These are phyloP conservation scores for Tachysurus fulvidraco DNA, from an alignment of 2,113 vertebrate genomes.

Conservation along the genomic window DNA sequence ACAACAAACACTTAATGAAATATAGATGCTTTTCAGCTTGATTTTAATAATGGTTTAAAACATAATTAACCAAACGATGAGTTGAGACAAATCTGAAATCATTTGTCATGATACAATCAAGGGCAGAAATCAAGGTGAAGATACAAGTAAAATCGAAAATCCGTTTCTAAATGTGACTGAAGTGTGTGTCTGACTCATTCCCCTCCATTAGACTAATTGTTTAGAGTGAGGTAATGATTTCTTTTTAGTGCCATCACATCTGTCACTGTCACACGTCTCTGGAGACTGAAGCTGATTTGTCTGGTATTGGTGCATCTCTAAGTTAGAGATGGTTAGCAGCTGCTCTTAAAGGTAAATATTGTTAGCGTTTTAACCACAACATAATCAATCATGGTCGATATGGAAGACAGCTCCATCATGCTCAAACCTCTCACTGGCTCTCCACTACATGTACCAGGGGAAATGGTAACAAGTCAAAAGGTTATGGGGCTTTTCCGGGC, in stretches of 20 bases:
- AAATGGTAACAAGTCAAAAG: conserved; percentile 14
- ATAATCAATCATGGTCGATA: conserved; percentile 23
- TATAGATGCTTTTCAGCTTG: not conserved
- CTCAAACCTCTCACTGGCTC: not conserved
- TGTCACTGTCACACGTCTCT: conserved; percentile 34
- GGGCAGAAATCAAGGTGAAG: not conserved
- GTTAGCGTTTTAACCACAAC: conserved; percentile 25
- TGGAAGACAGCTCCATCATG: conserved; percentile 19
- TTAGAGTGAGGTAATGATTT: conserved; percentile 34
- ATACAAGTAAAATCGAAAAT: not conserved
- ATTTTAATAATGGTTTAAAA: not conserved
- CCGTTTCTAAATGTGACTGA: not conserved
- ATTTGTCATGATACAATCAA: no score
- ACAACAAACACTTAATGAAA: not conserved
- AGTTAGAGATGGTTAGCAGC: conserved; percentile 24
- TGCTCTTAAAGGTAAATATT: conserved; percentile 22
- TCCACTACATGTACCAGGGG: not conserved
- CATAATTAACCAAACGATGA: not conserved
- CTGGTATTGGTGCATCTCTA: conserved; percentile 5
- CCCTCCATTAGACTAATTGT: conserved; percentile 8
- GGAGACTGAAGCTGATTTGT: conserved; percentile 3
- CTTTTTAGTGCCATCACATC: conserved; percentile 10
- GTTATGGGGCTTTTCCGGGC: conserved; percentile 10
- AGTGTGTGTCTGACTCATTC: conserved; percentile 4
- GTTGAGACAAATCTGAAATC: not conserved